Evolutionary conservation across 2,888 invertebrate species (phyloP).

Genomic region (Pelosia muscerda): DNA sequence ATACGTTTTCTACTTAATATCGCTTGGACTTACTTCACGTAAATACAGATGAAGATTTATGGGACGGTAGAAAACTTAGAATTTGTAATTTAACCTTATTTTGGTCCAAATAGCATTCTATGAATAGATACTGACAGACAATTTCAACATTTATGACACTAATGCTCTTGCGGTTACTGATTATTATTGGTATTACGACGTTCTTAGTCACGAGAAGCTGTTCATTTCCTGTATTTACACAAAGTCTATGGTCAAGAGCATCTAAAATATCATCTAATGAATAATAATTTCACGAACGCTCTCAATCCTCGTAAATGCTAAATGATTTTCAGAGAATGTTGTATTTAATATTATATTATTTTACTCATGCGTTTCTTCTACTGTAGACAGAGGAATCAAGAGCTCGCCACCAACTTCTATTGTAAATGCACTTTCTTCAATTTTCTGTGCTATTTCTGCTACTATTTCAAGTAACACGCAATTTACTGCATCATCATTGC

Average conservation of each 20-base stretch:
- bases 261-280: slow-evolving; percentile 26
- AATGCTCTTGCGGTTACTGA: not conserved
- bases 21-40: not conserved
- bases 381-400: too few species aligned
- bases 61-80: not conserved
- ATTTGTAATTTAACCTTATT: not conserved
- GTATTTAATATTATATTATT: not conserved
- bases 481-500: too few species aligned
- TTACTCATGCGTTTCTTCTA: not conserved
- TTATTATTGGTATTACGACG: slow-evolving; percentile 19
- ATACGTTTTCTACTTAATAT: not conserved
- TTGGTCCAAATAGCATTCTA: not conserved
- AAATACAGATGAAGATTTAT: not conserved
- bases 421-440: too few species aligned
- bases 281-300: not conserved
- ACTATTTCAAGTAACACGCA: too few species aligned
- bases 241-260: slow-evolving; percentile 27
- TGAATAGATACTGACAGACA: not conserved
- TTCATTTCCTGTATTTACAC: slow-evolving; percentile 18
- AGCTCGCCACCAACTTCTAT: too few species aligned
- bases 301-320: not conserved
- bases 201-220: slow-evolving; percentile 35
- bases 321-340: not conserved
- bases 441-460: too few species aligned
- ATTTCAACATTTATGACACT: not conserved